Evolutionary conservation across 1,140 invertebrate genomes (phyloP), one percentile per base, ranked within the genome.

Genomic region (Aphaenogaster floridana): DNA sequence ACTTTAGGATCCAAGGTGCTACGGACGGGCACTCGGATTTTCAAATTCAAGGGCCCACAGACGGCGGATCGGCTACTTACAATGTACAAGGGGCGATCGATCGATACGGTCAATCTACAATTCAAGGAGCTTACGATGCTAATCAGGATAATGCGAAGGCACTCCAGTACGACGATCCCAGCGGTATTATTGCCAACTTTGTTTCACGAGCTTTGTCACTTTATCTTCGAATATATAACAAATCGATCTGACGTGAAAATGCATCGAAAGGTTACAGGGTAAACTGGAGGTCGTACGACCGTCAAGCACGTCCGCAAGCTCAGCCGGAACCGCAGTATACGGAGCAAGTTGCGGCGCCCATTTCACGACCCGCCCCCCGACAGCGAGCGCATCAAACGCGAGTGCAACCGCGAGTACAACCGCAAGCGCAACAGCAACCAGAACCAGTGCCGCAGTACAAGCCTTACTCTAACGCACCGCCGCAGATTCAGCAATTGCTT

Each of bases 351-450:
- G 21, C 86, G 7, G 85, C 59, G 9, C 87, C 39, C 28, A 84
- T 88, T 36, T 36, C 76, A 15, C 93, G 93, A 66, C 81, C 21
- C 6, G 72, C 79, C 0, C 83, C 36, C 3, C 94, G 94, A 74
- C 95, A 95, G 15, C 94, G 96, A 52, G 96, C 96, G 63, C 90
- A 84, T 21, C 81, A 86, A 45, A 7, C 79, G 6, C 86, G 72
- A 48, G 77, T 48, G 6, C 90, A 69, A 76, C 87, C 39, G 11
- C 92, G 90, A 17, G 52, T 63, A 13, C 93, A 93, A 76, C 94
- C 94, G 77, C 95, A 94, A 21, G 94, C 95, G 36, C 96, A 96
- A 76, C 96, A 69, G 95, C 93, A 93, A 36, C 79, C 42, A 9
- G 50, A 89, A 17, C 52, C 63, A 86, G 88, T 83, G 94, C 94